Evolutionary conservation across 2,113 vertebrate species (phyloP).

Genomic region (Bubalus kerabau): DNA sequence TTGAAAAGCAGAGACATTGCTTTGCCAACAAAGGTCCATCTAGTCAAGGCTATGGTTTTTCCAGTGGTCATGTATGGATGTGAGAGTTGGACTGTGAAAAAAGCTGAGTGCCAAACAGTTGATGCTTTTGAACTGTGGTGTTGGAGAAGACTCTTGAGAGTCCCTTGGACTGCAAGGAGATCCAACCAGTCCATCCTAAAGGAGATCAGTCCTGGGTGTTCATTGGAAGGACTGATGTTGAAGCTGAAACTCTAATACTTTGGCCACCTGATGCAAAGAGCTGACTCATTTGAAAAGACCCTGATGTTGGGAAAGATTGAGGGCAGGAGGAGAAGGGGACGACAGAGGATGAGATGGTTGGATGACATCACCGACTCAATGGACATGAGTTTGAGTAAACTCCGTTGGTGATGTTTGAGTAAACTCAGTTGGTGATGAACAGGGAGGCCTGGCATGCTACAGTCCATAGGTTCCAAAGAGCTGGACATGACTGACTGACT

Average conservation of each 20-base stretch:
- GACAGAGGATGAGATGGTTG: background rate
- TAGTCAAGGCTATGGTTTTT: background rate
- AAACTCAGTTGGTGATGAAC: background rate
- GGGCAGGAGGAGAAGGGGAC: background rate
- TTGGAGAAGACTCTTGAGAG: background rate
- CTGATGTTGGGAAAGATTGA: background rate
- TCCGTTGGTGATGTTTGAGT: background rate
- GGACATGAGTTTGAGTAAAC: background rate
- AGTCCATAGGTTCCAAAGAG: background rate
- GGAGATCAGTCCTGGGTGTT: rapidly evolving
- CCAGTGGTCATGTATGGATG: background rate
- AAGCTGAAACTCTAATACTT: background rate
- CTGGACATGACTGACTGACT: rapidly evolving
- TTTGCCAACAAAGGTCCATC: background rate
- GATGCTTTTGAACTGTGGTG: background rate
- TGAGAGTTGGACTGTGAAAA: background rate
- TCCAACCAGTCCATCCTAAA: background rate
- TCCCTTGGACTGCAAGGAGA: background rate
- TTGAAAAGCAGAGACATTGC: background rate
- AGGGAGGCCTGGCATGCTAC: background rate
- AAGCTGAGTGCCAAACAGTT: rapidly evolving
- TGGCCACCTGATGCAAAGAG: background rate
- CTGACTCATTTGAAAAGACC: background rate
- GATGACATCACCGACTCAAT: background rate
- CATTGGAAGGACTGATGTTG: background rate